A percentile compares a stretch with the other conserved stretches of the same genome.
Evolutionary conservation across 2,888 invertebrate genomes (phyloP).

Genomic region (Odontomyia ornata): DNA sequence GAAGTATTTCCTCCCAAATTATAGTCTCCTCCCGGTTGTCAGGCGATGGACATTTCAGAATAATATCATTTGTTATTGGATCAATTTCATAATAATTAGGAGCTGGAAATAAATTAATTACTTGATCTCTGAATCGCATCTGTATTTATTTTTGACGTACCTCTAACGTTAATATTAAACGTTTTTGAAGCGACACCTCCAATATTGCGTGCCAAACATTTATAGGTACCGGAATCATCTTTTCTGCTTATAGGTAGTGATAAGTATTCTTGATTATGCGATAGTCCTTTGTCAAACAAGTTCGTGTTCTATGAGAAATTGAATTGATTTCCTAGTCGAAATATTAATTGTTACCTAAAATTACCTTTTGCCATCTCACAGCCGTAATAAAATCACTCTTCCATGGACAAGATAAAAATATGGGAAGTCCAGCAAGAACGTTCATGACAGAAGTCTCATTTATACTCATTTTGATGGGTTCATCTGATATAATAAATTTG

Average conservation of each 20-base stretch:
- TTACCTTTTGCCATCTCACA: conserved; percentile 71
- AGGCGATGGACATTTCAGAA: conserved; percentile 9
- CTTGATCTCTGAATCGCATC: background rate
- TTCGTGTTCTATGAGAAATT: background rate
- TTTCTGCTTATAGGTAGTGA: conserved; percentile 59
- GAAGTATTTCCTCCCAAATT: conserved; percentile 1
- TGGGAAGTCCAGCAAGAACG: conserved; percentile 63
- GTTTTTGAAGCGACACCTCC: conserved; percentile 65
- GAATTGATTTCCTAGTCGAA: too few species aligned
- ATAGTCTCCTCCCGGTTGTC: background rate
- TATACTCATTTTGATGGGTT: conserved; percentile 14
- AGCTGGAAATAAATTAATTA: background rate
- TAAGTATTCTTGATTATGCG: conserved; percentile 39
- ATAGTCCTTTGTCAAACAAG: conserved; percentile 4
- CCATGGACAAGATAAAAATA: conserved; percentile 68
- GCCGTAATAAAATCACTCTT: conserved; percentile 64
- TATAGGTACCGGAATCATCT: conserved; percentile 68
- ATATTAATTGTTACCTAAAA: background rate
- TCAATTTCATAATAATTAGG: conserved; percentile 12
- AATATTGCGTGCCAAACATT: conserved; percentile 68
- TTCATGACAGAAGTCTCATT: background rate
- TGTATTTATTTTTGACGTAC: conserved; percentile 16
- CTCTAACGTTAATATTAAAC: conserved; percentile 56
- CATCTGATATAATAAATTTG: conserved; percentile 54
- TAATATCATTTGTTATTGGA: background rate